phyloP scores from a whole-genome alignment of 2,888 invertebrate genomes.

The Agriopis marginaria region DNA sequence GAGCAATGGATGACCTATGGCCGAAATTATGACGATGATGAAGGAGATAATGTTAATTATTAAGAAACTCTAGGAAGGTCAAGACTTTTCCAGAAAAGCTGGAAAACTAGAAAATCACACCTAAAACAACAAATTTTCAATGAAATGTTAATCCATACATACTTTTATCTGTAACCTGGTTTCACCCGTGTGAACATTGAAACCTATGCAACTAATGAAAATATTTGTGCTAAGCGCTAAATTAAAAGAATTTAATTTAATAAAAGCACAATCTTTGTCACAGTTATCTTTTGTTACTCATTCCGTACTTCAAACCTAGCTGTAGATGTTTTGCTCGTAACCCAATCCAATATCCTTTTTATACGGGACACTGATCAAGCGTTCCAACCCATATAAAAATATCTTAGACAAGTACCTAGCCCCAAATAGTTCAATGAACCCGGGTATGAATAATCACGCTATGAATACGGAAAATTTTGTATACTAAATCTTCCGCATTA shows the following conservation, averaged over 20 bases:
- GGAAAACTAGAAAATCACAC: too few relatives aligned
- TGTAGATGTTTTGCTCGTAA: background rate
- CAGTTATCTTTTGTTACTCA: background rate
- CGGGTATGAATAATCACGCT: background rate
- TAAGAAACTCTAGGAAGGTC: too few relatives aligned
- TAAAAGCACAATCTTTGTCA: too few relatives aligned
- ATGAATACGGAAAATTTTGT: too few relatives aligned
- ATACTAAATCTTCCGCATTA: too few relatives aligned
- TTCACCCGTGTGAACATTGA: background rate
- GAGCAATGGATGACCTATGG: too few relatives aligned
- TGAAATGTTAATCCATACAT: too few relatives aligned
- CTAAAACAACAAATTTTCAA: too few relatives aligned
- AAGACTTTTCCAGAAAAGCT: too few relatives aligned
- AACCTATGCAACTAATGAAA: background rate
- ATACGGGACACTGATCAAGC: constrained; percentile 3
- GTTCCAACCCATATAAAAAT: constrained; percentile 1
- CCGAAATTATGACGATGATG: too few relatives aligned
- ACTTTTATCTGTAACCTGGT: too few relatives aligned
- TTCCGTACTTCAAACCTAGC: background rate
- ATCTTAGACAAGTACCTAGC: background rate
- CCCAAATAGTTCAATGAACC: background rate
- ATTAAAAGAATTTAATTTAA: background rate
- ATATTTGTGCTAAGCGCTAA: background rate
- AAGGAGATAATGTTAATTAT: too few relatives aligned
- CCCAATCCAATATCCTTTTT: constrained; percentile 3